Percentiles rank a stretch among this genome's conserved stretches.
Conservation (phyloP, 2,113 vertebrate genomes). For the Brachionichthys hirsutus region DNA sequence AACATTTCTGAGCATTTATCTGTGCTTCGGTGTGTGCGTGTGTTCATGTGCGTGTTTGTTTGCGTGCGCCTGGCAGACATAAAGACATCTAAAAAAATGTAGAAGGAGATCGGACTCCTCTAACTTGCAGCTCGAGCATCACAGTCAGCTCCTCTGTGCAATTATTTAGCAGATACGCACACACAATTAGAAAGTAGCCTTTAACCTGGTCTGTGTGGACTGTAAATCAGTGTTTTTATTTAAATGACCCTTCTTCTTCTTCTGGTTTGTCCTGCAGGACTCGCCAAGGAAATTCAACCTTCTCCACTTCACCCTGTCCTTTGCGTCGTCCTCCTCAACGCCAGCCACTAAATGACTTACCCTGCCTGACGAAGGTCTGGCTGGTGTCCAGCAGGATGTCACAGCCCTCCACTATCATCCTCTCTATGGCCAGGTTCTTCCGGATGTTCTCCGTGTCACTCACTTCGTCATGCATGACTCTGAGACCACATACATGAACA, state of each 20-base stretch:
- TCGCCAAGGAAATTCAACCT: too few species aligned
- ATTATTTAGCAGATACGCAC: background rate
- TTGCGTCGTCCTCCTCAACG: too few species aligned
- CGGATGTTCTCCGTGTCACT: constrained; percentile 98
- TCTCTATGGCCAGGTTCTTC: constrained; percentile 96
- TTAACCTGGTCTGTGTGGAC: background rate
- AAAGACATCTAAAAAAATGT: background rate
- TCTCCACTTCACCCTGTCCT: too few species aligned
- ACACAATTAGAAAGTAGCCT: background rate
- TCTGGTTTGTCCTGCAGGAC: too few species aligned
- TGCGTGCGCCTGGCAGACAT: background rate
- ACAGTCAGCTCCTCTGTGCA: background rate
- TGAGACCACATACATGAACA: constrained; percentile 53
- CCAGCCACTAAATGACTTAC: too few species aligned
- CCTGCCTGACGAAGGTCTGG: constrained; percentile 95
- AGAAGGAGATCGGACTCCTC: background rate
- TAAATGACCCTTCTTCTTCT: too few species aligned
- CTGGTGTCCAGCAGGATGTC: constrained; percentile 96
- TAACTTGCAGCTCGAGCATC: constrained; percentile 13
- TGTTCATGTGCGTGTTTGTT: too few species aligned
- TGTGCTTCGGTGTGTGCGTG: too few species aligned
- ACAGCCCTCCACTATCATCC: constrained; percentile 97
- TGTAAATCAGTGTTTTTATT: too few species aligned
- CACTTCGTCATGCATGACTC: constrained; percentile 98
- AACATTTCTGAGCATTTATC: too few species aligned